These are phyloP conservation scores for Listronotus oregonensis DNA, from an alignment of 1,140 invertebrate species.

Conservation along the genomic window DNA sequence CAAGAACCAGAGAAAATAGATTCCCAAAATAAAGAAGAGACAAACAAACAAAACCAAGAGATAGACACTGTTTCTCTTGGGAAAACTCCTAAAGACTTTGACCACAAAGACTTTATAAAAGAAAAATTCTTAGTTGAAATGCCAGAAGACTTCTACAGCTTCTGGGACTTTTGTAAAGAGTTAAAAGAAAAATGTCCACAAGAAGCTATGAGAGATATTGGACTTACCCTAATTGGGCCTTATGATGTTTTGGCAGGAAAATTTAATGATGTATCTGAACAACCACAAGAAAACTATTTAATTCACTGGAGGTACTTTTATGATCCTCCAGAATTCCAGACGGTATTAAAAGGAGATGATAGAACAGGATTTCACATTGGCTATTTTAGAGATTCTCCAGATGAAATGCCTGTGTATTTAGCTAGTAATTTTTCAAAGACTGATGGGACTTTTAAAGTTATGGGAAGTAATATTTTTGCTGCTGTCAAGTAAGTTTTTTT, in stretches of 20 bases:
- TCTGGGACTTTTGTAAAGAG: conserved; percentile 78
- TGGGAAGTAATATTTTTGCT: conserved; percentile 87
- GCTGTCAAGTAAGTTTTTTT: conserved; percentile 72
- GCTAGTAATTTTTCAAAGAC: conserved; percentile 72
- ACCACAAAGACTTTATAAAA: conserved; percentile 62
- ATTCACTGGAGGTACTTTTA: conserved; percentile 90
- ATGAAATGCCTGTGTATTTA: conserved; percentile 75
- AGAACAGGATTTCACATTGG: conserved; percentile 81
- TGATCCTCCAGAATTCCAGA: conserved; percentile 93
- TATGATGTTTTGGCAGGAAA: conserved; percentile 80
- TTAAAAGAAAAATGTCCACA: conserved; percentile 65
- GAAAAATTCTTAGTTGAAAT: conserved; percentile 83
- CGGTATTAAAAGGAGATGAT: conserved; percentile 71
- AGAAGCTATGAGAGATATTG: conserved; percentile 67
- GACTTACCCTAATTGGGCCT: conserved; percentile 82
- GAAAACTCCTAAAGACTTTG: conserved; percentile 9
- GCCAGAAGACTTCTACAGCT: conserved; percentile 87
- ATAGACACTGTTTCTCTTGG: not conserved
- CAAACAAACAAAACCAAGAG: too few species aligned
- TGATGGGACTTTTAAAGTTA: conserved; percentile 69
- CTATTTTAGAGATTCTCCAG: conserved; percentile 85
- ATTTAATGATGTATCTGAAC: conserved; percentile 45
- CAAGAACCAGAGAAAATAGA: too few species aligned
- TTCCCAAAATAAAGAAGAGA: too few species aligned
- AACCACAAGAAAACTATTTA: conserved; percentile 68